Base-by-base conservation (phyloP, 2,113 vertebrate species). In the Tachycineta bicolor region DNA sequence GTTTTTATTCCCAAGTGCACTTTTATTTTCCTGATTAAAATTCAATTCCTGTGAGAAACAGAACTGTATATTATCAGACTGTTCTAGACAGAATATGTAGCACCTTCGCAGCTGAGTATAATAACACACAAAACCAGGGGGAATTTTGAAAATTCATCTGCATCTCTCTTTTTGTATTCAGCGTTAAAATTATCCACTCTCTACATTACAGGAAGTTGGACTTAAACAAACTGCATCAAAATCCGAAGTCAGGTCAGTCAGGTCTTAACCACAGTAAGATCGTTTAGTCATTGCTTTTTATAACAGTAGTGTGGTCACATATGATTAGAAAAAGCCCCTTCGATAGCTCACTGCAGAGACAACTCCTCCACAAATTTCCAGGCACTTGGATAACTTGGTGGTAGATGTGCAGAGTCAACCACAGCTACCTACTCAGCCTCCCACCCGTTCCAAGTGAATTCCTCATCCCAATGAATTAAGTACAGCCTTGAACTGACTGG, bases 11-110 rank as follows among this genome's bases (percentile, higher is more conserved):
- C 55, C 67, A 23, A n/a, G 24, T 18, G 28, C 12, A 46, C 53
- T 73, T 80, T 88, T 90, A 64, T 33, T 81, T 89, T 90, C 37
- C 22, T 33, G 22, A 70, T 89, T 81, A 81, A 89, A 94, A 90
- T 55, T 47, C 12, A 52, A 39, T 77, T 70, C 34, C 39, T 52
- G 6, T 25, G 47, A 83, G 60, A 86, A 83, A 65, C 0, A 71
- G 34, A 60, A 25, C 10, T 47, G 33, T 52, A 10, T 46, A 53
- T 46, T 60, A 68, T 47, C 39, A 60, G 31, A 41, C 39, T 59
- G 12, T 31, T 79, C 25, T 43, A 63, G 34, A 46, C 25, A 68
- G 63, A 76, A 44, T 33, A 58, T 13, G 5, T 44, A 53, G 23
- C 56, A 71, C 37, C 39, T 70, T 84, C 14, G 1, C 64, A 82